Evolutionary conservation across 1,140 invertebrate genomes (phyloP).

Genomic region (Pararge aegeria): DNA sequence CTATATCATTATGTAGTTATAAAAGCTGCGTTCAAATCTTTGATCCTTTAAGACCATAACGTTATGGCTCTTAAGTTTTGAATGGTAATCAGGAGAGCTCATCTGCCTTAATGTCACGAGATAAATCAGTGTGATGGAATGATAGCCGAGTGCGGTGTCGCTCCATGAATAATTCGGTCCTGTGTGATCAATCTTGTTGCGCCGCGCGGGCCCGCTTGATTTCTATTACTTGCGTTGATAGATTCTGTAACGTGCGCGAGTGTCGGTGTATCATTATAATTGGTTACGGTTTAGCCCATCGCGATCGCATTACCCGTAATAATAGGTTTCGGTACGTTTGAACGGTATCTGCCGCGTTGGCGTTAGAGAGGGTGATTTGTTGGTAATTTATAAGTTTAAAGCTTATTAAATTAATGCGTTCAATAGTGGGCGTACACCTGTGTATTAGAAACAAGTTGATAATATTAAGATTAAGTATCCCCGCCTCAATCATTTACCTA

Average conservation of each 20-base stretch:
- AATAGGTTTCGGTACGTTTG: constrained; percentile 4
- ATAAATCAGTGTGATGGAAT: constrained; percentile 12
- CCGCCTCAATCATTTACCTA: too few relatives aligned
- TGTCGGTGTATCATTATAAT: constrained; percentile 24
- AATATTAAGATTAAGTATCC: too few relatives aligned
- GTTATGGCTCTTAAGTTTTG: neutral
- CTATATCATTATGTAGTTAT: too few relatives aligned
- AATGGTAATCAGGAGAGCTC: neutral
- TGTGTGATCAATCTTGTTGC: constrained; percentile 23
- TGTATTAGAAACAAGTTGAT: too few relatives aligned
- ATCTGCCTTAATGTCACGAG: constrained; percentile 3
- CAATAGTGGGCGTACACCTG: too few relatives aligned
- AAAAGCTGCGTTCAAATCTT: too few relatives aligned
- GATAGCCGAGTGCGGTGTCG: constrained; percentile 8
- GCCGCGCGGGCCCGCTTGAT: constrained; percentile 1
- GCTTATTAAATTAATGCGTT: neutral
- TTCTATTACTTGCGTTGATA: constrained; percentile 25
- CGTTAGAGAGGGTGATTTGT: neutral
- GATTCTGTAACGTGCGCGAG: constrained; percentile 18
- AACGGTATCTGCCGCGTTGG: neutral
- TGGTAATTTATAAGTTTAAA: neutral
- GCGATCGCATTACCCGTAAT: constrained; percentile 16
- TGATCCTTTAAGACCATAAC: neutral
- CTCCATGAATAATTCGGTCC: constrained; percentile 21
- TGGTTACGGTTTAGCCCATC: constrained; percentile 18